phyloP scores from a whole-genome alignment of 23 tunicate species.

The Aplidium turbinatum region DNA sequence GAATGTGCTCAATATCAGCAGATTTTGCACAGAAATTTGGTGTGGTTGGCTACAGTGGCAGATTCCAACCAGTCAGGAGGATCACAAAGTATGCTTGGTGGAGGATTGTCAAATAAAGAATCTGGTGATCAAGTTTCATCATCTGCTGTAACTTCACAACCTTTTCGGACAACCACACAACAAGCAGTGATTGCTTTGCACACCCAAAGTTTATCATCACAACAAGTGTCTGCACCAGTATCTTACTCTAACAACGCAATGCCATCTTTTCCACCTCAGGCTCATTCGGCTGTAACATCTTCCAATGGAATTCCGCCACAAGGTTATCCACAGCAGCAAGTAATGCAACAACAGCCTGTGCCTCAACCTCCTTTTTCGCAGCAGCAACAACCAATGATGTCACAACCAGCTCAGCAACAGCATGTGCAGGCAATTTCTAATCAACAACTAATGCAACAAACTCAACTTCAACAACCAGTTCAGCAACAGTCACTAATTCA shows the following conservation, averaged over 20 bases:
- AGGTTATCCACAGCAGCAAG: constrained; percentile 6
- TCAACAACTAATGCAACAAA: constrained; percentile 35
- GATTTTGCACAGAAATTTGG: constrained; percentile 84
- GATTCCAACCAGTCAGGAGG: constrained; percentile 85
- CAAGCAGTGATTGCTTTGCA: background rate
- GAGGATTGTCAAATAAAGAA: background rate
- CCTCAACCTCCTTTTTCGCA: background rate
- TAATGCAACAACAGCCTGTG: constrained; percentile 12
- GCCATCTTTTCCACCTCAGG: background rate
- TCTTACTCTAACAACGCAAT: background rate
- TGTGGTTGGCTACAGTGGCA: constrained; percentile 97
- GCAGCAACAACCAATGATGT: background rate
- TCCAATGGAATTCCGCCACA: no score
- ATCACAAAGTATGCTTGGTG: constrained; percentile 15
- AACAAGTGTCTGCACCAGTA: no score
- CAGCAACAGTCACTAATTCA: background rate
- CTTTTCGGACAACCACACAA: background rate
- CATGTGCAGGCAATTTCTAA: constrained; percentile 7
- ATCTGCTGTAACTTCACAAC: constrained; percentile 10
- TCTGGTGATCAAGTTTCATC: background rate
- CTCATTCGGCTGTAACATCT: background rate
- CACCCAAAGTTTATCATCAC: background rate
- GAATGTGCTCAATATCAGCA: constrained; percentile 93
- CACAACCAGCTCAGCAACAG: background rate
- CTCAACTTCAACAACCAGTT: background rate